These are phyloP conservation scores for Danionella dracula DNA, from an alignment of 2,797 vertebrate genomes.

Conservation along the genomic window DNA sequence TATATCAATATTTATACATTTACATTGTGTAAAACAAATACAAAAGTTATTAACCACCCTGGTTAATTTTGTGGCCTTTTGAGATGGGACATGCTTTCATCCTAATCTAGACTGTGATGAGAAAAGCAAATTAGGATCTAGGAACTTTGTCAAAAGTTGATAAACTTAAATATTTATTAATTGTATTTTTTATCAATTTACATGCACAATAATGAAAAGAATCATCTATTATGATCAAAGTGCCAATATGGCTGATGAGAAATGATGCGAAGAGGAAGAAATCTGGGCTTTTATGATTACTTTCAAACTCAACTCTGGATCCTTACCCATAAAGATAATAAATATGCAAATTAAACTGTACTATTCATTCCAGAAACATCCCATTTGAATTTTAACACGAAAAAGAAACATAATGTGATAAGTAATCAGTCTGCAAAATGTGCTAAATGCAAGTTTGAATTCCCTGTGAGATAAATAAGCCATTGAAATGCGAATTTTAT, in stretches of 20 bases:
- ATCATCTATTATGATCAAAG: conserved; percentile 24
- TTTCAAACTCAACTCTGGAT: conserved; percentile 70
- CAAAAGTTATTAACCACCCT: too few species aligned
- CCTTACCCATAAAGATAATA: conserved; percentile 70
- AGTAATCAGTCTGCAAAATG: conserved; percentile 64
- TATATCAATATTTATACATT: too few species aligned
- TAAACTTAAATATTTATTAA: too few species aligned
- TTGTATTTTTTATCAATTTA: conserved; percentile 5
- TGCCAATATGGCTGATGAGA: conserved; percentile 40
- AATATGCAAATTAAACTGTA: conserved; percentile 78
- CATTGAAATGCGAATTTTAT: conserved; percentile 64
- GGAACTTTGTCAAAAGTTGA: not conserved
- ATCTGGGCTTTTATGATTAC: conserved; percentile 70
- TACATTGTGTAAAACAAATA: too few species aligned
- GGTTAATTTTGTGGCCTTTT: too few species aligned
- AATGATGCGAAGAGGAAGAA: conserved; percentile 61
- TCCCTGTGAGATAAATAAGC: conserved; percentile 72
- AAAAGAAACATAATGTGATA: conserved; percentile 68
- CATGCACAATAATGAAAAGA: conserved; percentile 4
- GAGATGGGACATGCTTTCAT: too few species aligned
- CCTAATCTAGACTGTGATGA: too few species aligned
- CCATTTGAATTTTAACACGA: conserved; percentile 74
- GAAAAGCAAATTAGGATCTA: too few species aligned
- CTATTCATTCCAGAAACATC: conserved; percentile 71
- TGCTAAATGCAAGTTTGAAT: conserved; percentile 70